A percentile compares a stretch with the other conserved stretches of the same genome.
These are phyloP conservation scores for Melinaea marsaeus DNA, from an alignment of 2,888 invertebrate genomes.

Conservation along the genomic window DNA sequence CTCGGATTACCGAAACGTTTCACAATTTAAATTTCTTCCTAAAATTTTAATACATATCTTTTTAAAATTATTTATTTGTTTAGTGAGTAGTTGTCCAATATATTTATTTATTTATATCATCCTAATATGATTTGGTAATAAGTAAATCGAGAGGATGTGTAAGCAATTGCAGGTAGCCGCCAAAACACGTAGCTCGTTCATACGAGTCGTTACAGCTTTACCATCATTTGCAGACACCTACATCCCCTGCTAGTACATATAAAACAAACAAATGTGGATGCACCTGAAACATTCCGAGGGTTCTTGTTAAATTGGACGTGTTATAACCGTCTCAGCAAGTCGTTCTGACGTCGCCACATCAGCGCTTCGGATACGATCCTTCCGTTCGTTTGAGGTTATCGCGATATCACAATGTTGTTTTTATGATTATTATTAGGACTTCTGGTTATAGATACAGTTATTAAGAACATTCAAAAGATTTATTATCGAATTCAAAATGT, in stretches of 20 bases:
- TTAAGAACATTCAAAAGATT: background rate
- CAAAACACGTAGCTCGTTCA: conserved; percentile 74
- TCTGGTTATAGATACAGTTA: background rate
- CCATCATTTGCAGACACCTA: conserved; percentile 49
- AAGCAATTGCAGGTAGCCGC: conserved; percentile 63
- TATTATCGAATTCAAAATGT: background rate
- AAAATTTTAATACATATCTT: background rate
- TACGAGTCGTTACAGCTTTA: conserved; percentile 55
- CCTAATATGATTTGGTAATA: conserved; percentile 11
- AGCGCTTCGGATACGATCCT: conserved; percentile 61
- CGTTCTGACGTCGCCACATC: conserved; percentile 64
- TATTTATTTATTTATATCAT: too few relatives aligned
- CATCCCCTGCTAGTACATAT: conserved; percentile 29
- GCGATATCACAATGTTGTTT: conserved; percentile 49
- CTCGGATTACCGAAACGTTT: background rate
- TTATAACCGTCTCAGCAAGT: conserved; percentile 61
- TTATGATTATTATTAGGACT: conserved; percentile 23
- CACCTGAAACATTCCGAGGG: conserved; percentile 39
- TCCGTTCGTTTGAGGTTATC: conserved; percentile 52
- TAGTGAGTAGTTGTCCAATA: background rate
- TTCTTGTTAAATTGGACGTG: conserved; percentile 51
- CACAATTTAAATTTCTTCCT: background rate
- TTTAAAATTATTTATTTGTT: background rate
- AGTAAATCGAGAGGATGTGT: conserved; percentile 44
- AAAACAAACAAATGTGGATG: conserved; percentile 32